Base-by-base conservation (phyloP, 2,797 vertebrate species). In the Nannoperca australis region DNA sequence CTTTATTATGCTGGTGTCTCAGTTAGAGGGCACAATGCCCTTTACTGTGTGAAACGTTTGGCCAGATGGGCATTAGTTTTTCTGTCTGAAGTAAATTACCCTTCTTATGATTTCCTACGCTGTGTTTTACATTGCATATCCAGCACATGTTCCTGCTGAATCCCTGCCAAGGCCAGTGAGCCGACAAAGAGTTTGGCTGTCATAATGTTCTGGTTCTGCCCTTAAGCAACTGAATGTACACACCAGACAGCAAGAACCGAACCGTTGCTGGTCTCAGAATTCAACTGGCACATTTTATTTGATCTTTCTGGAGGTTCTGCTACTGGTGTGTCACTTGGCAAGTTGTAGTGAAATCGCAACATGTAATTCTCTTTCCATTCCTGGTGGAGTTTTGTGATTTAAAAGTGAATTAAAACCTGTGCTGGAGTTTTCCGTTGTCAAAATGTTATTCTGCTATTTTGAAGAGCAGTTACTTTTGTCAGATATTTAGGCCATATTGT, bases 1-100 rank as follows among this genome's bases (percentile, higher is more conserved):
- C 49, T 78, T 59, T 59, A 18, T 50, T 73, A 49, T 82, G 85
- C 83, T 89, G 84, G 79, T 85, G 84, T 74, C 64, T 83, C 54
- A 60, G n/a, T 67, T 24, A 14, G 49, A 68, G 50, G 50, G 36
- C 36, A 66, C 18, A 10, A 22, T 54, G 50, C 34, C 7, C 27
- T 54, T 74, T 18, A 53, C 24, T 55, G 38, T 47, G 14, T 58
- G 38, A 62, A 59, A 47, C 30, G 14, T 77, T 78, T 0, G 9
- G 58, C 70, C 70, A 74, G 71, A 60, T 61, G 44, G 24, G 17
- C 15, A 40, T 70, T 64, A n/a, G 10, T 58, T 65, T 74, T 58
- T 40, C 2, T 63, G 49, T 78, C 45, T 17, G 0, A 70, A 36
- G 15, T 63, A 38, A 67, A 64, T 70, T 24, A 76, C 10, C 40